Percentiles rank a stretch among this genome's conserved stretches.
Evolutionary conservation across 2,797 vertebrate species (phyloP).

Genomic region (Myotis planiceps): DNA sequence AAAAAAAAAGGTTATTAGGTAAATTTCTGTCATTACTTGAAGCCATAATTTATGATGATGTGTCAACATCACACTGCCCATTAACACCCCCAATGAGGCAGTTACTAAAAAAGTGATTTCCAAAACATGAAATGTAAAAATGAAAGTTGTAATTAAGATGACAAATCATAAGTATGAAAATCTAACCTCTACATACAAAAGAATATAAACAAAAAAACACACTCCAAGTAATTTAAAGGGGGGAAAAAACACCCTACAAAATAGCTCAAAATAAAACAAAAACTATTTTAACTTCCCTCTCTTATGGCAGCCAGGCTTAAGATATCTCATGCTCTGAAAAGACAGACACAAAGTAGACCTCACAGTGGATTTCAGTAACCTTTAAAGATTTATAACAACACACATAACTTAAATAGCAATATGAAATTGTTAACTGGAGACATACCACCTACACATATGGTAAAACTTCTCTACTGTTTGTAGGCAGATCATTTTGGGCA

Average conservation of each 20-base stretch:
- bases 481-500: neutral
- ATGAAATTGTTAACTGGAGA: neutral
- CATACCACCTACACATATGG: neutral
- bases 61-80: neutral
- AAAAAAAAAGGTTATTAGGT: neutral
- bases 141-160: neutral
- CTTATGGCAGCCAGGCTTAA: slow-evolving; percentile 1
- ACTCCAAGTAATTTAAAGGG: slow-evolving; percentile 29
- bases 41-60: neutral
- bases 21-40: slow-evolving; percentile 26
- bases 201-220: neutral
- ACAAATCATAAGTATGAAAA: slow-evolving; percentile 42
- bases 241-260: neutral
- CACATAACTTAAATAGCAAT: neutral
- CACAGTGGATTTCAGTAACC: neutral
- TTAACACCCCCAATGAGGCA: neutral
- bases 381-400: slow-evolving; percentile 27
- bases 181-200: neutral
- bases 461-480: neutral
- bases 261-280: slow-evolving; percentile 28
- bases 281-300: neutral
- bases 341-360: neutral
- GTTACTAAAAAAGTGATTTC: slow-evolving; percentile 19
- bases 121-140: slow-evolving; percentile 12
- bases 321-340: neutral